Conservation (phyloP, 2,888 invertebrate genomes). For the Leptinotarsa rubiginosa region DNA sequence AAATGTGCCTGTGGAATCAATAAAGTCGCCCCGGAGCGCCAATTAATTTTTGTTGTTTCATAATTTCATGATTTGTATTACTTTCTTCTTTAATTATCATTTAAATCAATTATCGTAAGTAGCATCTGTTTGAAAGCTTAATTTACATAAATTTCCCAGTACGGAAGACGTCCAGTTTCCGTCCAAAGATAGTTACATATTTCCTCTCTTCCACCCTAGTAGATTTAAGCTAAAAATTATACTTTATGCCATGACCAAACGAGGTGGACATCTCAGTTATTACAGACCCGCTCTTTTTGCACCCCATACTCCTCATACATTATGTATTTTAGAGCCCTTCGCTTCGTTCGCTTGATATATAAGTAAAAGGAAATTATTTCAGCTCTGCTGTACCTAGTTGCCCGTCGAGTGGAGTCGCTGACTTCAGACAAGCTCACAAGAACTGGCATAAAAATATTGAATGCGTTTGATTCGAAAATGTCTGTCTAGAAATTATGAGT, state of each 20-base stretch:
- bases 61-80: too few species aligned
- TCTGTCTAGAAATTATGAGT: slow-evolving; percentile 1
- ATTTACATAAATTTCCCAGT: slow-evolving; percentile 11
- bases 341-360: slow-evolving; percentile 41
- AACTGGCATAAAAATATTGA: slow-evolving; percentile 15
- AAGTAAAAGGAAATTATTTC: slow-evolving; percentile 46
- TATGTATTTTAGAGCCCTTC: slow-evolving; percentile 54
- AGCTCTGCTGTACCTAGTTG: slow-evolving; percentile 21
- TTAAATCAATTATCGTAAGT: background rate
- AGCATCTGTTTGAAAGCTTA: background rate
- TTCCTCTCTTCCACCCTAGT: slow-evolving; percentile 64
- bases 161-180: slow-evolving; percentile 21
- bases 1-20: too few species aligned
- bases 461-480: slow-evolving; percentile 4
- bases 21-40: too few species aligned
- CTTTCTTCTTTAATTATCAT: background rate
- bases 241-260: slow-evolving; percentile 62
- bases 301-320: slow-evolving; percentile 57
- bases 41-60: too few species aligned
- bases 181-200: slow-evolving; percentile 62
- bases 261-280: slow-evolving; percentile 59
- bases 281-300: slow-evolving; percentile 53
- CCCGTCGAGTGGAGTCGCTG: slow-evolving; percentile 8
- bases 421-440: slow-evolving; percentile 17
- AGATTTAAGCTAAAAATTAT: slow-evolving; percentile 64